phyloP scores from a whole-genome alignment of 2,797 vertebrate genomes.

The Platyrinchus mystaceus region DNA sequence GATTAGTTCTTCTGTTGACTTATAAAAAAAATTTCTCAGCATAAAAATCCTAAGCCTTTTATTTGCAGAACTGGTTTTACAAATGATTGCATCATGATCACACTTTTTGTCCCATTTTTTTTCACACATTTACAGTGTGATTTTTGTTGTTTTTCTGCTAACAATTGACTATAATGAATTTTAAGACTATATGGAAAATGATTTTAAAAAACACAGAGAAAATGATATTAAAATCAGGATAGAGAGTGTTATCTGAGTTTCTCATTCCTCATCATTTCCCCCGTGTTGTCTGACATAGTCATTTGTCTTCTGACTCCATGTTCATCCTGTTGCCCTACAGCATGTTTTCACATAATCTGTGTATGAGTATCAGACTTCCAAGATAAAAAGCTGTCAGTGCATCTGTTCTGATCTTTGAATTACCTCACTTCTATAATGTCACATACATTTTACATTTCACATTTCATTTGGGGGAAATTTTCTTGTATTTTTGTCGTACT shows the following conservation, averaged over 20 bases:
- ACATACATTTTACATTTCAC: background rate
- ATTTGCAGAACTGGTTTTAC: background rate
- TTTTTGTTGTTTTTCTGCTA: background rate
- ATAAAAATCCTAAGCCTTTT: background rate
- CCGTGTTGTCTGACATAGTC: background rate
- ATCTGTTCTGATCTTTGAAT: background rate
- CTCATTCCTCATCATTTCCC: background rate
- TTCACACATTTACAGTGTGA: rapidly evolving
- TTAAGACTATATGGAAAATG: background rate
- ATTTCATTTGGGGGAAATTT: background rate
- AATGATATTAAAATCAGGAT: background rate
- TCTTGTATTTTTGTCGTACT: background rate
- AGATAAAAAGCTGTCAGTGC: background rate
- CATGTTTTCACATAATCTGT: background rate
- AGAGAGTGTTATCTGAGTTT: background rate
- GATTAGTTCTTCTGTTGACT: background rate
- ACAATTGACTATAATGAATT: background rate
- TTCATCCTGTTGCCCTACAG: background rate
- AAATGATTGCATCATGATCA: background rate
- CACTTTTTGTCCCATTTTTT: background rate
- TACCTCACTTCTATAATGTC: background rate
- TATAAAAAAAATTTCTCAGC: background rate
- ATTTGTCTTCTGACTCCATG: background rate
- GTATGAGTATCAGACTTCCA: background rate
- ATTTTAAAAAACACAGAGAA: background rate